Base-by-base conservation (phyloP, 2,113 vertebrate species). In the Haplochromis burtoni region DNA sequence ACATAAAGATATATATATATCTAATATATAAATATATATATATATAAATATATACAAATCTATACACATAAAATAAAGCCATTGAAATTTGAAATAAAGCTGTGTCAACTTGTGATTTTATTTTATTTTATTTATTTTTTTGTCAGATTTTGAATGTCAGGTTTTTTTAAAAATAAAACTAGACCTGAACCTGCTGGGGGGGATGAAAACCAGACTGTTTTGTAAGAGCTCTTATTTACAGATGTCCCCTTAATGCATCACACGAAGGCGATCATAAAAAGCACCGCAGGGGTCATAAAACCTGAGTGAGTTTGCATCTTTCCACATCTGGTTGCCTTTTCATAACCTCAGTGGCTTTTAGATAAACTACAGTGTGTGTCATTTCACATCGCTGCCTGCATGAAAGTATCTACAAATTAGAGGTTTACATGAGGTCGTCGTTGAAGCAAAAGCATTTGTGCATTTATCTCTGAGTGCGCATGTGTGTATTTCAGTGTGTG, bases 21-120 rank as follows among this genome's bases (percentile, higher is more conserved):
- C 26, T 80, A 88, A 93, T 80, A 88, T 83, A 94, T 94, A 95
- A 90, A 94, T 91, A 95, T 79, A 94, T 59, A 57, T 94, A 94
- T 91, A 95, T 95, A 96, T 94, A 96, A 92, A 96, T 94, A 96
- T 93, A 95, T 95, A 93, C 90, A 95, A 94, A 96, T 94, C 93
- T 92, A 95, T 90, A 95, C 93, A 95, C 93, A 95, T 93, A 95
- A 95, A 97, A 97, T 97, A 97, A 97, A 97, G 96, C 96, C 96
- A 97, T 97, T 96, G 93, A 94, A 93, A 95, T 97, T 97, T 96
- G 94, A 97, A 96, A 93, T 96, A 95, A 66, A 92, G 71, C 31
- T 8, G 84, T 89, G 87, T 92, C 33, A 6, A 10, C 83, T 86
- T 85, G 82, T 93, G 89, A 84, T 89, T 91, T 42, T 90, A 79